Evolutionary conservation across 2,888 invertebrate genomes (phyloP).

Genomic region (Pristionchus japonicus): DNA sequence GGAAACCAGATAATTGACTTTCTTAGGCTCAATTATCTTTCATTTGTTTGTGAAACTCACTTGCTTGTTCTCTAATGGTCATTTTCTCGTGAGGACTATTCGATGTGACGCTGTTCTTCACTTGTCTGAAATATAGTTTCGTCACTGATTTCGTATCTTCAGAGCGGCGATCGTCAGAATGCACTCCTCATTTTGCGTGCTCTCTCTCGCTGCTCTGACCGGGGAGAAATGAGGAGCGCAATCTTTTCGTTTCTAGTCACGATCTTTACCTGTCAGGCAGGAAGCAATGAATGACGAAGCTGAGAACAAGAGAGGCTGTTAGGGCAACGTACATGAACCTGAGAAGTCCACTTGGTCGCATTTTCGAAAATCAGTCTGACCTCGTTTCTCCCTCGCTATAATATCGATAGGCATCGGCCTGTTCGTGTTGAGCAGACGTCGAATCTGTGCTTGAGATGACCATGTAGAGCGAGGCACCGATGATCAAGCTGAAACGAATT

Average conservation of each 20-base stretch:
- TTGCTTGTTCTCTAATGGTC: slow-evolving; percentile 11
- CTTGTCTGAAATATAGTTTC: neutral
- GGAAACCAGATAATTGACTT: neutral
- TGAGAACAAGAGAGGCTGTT: neutral
- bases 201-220: no score
- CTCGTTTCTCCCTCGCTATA: slow-evolving; percentile 12
- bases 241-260: no score
- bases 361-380: neutral
- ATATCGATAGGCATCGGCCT: neutral
- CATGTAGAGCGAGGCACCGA: slow-evolving; percentile 34
- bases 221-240: no score
- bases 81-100: slow-evolving; percentile 24
- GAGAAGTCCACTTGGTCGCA: neutral
- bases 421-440: neutral
- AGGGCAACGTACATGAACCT: slow-evolving; percentile 23
- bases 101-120: slow-evolving; percentile 18
- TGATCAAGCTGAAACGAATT: neutral
- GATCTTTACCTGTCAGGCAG: neutral
- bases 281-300: slow-evolving; percentile 1
- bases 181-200: no score
- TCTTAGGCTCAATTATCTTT: neutral
- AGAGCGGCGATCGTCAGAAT: no score
- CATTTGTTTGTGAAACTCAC: neutral
- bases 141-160: neutral
- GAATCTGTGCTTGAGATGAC: neutral